Percentiles rank a stretch among this genome's conserved stretches.
These are phyloP conservation scores for Camelus dromedarius DNA, from an alignment of 2,113 vertebrate species.

Conservation along the genomic window DNA sequence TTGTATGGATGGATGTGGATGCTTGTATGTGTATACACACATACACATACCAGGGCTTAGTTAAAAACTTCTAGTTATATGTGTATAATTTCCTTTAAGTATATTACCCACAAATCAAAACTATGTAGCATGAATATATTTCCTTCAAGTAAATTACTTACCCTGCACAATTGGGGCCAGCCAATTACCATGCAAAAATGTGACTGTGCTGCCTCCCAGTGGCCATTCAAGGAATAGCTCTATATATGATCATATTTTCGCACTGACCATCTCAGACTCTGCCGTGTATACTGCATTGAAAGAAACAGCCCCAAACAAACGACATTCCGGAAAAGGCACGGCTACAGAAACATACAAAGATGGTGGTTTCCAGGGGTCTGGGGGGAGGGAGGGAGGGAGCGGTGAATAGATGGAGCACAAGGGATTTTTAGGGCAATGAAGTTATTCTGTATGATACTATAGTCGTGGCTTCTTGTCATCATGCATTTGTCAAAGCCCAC, in stretches of 20 bases:
- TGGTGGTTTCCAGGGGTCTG: too few species aligned
- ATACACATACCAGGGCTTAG: neutral
- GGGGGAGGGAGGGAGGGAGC: too few species aligned
- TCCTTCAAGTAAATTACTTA: neutral
- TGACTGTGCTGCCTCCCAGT: neutral
- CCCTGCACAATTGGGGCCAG: neutral
- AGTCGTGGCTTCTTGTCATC: too few species aligned
- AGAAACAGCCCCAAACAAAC: neutral
- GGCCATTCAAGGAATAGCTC: neutral
- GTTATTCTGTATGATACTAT: too few species aligned
- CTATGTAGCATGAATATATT: neutral
- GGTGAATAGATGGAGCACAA: too few species aligned
- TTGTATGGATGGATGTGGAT: too few species aligned
- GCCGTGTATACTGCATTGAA: neutral
- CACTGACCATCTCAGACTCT: neutral
- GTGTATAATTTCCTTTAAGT: neutral
- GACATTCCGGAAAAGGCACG: too few species aligned
- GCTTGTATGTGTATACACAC: too few species aligned
- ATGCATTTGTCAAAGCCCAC: too few species aligned
- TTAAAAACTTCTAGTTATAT: neutral
- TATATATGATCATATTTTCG: neutral
- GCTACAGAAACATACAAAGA: too few species aligned
- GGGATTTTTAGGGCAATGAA: too few species aligned
- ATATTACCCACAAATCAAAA: neutral
- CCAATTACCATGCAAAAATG: neutral